phyloP scores from a whole-genome alignment of 2,113 vertebrate species.

The Chiloscyllium plagiosum region DNA sequence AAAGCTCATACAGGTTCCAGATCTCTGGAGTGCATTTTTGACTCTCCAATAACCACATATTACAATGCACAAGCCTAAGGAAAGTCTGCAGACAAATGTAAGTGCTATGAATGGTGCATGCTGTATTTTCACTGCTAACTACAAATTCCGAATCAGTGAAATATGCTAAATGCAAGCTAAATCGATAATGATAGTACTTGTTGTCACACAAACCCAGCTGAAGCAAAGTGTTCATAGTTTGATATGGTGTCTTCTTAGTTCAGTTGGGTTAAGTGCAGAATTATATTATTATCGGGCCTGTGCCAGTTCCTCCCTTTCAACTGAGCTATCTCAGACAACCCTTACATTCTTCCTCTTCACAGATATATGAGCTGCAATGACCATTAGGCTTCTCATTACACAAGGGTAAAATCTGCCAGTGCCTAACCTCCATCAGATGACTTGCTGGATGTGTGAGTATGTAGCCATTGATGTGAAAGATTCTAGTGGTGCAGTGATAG shows the following conservation, averaged over 20 bases:
- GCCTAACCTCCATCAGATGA: neutral
- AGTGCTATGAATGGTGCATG: neutral
- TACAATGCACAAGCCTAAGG: neutral
- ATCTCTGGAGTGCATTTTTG: neutral
- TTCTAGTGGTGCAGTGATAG: too few species aligned
- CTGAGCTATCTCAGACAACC: neutral
- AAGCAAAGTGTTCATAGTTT: neutral
- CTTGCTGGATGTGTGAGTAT: neutral
- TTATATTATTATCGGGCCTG: neutral
- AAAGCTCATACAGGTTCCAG: neutral
- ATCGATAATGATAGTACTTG: neutral
- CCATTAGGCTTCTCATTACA: neutral
- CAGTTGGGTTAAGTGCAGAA: neutral
- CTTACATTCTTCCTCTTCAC: neutral
- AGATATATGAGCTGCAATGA: neutral
- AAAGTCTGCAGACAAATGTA: neutral
- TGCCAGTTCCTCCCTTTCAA: neutral
- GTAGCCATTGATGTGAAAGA: neutral
- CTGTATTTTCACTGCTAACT: too few species aligned
- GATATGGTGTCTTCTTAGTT: neutral
- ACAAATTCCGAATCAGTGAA: neutral
- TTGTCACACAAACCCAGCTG: neutral
- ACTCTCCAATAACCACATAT: neutral
- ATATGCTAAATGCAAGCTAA: neutral
- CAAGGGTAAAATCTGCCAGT: neutral